These are phyloP conservation scores for Vanessa atalanta DNA, from an alignment of 1,140 invertebrate genomes.

Conservation along the genomic window DNA sequence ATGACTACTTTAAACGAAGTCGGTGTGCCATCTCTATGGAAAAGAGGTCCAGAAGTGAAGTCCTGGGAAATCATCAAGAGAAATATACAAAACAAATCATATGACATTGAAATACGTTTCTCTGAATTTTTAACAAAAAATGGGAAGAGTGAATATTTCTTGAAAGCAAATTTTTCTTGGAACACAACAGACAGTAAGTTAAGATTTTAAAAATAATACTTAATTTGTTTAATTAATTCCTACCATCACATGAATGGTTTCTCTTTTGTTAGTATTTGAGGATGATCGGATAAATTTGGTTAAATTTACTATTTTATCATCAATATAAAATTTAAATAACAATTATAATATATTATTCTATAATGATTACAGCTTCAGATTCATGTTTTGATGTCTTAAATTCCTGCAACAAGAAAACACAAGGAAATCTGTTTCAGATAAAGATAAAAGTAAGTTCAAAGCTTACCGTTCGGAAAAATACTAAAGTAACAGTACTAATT, in stretches of 20 bases:
- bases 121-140: conserved; percentile 18
- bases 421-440: conserved; percentile 28
- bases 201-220: conserved; percentile 1
- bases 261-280: too few relatives aligned
- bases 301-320: not conserved
- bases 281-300: not conserved
- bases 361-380: conserved; percentile 46
- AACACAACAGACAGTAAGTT: conserved; percentile 51
- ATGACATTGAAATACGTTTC: conserved; percentile 42
- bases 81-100: conserved; percentile 32
- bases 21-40: conserved; percentile 50
- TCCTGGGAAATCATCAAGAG: conserved; percentile 28
- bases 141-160: conserved; percentile 1
- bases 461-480: not conserved
- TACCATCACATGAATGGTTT: too few relatives aligned
- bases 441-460: conserved; percentile 32
- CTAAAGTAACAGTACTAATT: not conserved
- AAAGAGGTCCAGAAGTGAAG: conserved; percentile 34
- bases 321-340: not conserved
- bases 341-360: not conserved
- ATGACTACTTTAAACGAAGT: conserved; percentile 42
- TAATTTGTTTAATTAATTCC: not conserved
- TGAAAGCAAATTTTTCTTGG: conserved; percentile 54
- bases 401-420: conserved; percentile 40
- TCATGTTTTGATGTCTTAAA: conserved; percentile 48